Evolutionary conservation across 2,888 invertebrate species (phyloP).

Genomic region (Erynnis tages): DNA sequence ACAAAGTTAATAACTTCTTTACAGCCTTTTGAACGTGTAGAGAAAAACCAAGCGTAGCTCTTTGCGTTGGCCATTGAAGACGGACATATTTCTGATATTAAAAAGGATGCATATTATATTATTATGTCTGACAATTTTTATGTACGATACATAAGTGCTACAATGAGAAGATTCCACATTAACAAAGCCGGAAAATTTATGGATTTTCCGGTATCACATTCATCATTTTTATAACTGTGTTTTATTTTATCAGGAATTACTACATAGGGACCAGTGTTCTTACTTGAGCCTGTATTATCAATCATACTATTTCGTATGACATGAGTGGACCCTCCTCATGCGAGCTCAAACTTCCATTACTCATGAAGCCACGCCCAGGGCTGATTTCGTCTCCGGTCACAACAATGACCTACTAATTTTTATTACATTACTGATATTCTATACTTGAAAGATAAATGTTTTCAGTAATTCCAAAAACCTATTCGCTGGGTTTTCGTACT

Average conservation of each 20-base stretch:
- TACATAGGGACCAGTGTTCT: slow-evolving; percentile 65
- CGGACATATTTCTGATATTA: no score
- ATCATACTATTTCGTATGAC: slow-evolving; percentile 75
- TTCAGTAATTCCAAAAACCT: slow-evolving; percentile 27
- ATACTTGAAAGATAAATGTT: slow-evolving; percentile 19
- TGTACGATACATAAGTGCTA: no score
- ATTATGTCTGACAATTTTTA: no score
- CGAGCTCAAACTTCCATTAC: slow-evolving; percentile 77
- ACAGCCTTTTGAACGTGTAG: no score
- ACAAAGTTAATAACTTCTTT: background rate
- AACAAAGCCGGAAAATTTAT: background rate
- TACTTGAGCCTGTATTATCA: slow-evolving; percentile 70
- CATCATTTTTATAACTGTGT: background rate
- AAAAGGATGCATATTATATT: no score
- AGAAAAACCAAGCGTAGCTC: no score
- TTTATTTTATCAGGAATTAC: slow-evolving; percentile 41
- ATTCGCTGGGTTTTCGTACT: slow-evolving; percentile 21
- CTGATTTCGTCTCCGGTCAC: slow-evolving; percentile 64
- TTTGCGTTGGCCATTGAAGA: no score
- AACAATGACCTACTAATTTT: slow-evolving; percentile 45
- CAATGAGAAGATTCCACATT: background rate
- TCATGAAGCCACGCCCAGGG: slow-evolving; percentile 70
- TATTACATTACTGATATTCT: slow-evolving; percentile 13
- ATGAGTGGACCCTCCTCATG: slow-evolving; percentile 79
- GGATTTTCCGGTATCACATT: background rate